These are phyloP conservation scores for Ceuthmochares aereus DNA, from an alignment of 2,113 vertebrate genomes.

Conservation along the genomic window DNA sequence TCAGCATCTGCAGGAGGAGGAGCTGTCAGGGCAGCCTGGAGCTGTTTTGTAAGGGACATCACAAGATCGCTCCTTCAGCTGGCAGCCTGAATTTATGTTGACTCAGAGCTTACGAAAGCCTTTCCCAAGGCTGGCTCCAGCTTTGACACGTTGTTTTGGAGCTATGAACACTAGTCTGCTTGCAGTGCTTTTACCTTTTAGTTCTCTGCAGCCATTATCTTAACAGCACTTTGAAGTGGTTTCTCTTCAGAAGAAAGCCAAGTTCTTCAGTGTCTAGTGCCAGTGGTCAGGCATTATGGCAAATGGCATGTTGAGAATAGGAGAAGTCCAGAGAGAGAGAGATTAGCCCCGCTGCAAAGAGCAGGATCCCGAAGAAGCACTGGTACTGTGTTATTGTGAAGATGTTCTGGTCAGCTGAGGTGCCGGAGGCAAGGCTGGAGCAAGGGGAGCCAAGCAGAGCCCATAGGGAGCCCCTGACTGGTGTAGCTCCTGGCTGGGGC, in stretches of 20 bases:
- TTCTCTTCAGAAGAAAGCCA: not conserved
- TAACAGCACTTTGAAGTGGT: not conserved
- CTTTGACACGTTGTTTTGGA: not conserved
- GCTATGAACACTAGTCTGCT: not conserved
- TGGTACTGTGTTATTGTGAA: not conserved
- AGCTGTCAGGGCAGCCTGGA: not conserved
- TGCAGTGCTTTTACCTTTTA: not conserved
- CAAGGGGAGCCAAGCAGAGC: not conserved
- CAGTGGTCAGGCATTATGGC: not conserved
- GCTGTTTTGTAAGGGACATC: not conserved
- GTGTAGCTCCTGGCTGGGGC: not conserved
- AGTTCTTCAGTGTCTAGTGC: not conserved
- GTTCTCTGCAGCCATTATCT: not conserved
- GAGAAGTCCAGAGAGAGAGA: not conserved
- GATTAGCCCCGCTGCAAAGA: fast-evolving
- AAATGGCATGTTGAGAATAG: not conserved
- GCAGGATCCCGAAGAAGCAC: fast-evolving
- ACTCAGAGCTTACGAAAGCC: not conserved
- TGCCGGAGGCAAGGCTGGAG: not conserved
- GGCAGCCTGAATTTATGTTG: not conserved
- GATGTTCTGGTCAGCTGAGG: not conserved
- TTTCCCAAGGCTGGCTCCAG: not conserved
- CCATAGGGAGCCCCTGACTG: fast-evolving
- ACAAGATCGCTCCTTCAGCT: not conserved
- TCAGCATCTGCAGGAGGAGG: not conserved